These are phyloP conservation scores for Halocynthia aurantium DNA, from an alignment of 23 tunicate genomes.

Conservation along the genomic window DNA sequence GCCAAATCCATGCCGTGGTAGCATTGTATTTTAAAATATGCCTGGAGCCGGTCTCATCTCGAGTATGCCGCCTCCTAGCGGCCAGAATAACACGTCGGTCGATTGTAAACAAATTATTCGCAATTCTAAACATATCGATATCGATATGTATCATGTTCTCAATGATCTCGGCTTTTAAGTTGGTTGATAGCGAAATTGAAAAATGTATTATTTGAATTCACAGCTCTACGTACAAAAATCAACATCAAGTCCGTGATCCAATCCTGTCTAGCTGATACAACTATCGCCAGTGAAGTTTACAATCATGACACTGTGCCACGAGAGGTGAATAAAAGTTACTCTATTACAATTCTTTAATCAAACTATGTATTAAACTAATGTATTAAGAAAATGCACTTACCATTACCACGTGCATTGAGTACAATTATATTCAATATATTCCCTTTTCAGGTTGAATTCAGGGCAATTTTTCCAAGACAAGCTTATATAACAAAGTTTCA, in stretches of 20 bases:
- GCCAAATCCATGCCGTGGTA: no score
- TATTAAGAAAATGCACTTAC: neutral
- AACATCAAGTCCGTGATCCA: constrained; percentile 35
- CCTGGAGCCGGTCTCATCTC: no score
- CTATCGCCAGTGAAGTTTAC: constrained; percentile 15
- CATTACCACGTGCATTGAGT: neutral
- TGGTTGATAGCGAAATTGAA: neutral
- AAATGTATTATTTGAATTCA: neutral
- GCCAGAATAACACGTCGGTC: no score
- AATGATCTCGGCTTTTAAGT: no score
- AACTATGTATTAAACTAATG: neutral
- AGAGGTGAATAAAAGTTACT: neutral
- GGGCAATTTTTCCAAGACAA: constrained; percentile 12
- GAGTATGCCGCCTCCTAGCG: no score
- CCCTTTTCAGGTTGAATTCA: constrained; percentile 19
- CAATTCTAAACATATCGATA: no score
- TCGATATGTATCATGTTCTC: no score
- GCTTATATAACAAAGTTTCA: constrained; percentile 25
- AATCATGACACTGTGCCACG: constrained; percentile 31
- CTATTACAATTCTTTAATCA: no score
- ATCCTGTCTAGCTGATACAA: constrained; percentile 26
- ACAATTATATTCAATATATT: neutral
- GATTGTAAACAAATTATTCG: no score
- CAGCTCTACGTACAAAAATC: constrained; percentile 26
- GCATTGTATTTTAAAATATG: no score